Percentiles rank a stretch among this genome's conserved stretches.
Evolutionary conservation across 2,113 vertebrate species (phyloP).

Genomic region (Engystomops pustulosus): DNA sequence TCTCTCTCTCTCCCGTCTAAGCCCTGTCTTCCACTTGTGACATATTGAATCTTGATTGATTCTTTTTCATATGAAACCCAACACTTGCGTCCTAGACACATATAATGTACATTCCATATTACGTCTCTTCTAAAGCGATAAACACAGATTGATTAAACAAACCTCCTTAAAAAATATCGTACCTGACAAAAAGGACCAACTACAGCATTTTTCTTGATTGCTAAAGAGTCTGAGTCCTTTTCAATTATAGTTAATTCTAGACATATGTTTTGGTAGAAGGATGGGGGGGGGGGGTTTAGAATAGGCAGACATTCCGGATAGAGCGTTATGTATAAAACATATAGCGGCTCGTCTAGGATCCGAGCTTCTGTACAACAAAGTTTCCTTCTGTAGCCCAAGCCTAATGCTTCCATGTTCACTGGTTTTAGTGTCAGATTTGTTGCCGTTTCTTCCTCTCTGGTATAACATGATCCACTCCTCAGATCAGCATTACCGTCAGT

Average conservation of each 20-base stretch:
- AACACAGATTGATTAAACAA: conserved; percentile 59
- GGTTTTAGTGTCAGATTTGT: not conserved
- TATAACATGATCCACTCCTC: not conserved
- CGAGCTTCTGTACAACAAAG: not conserved
- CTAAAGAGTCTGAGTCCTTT: conserved; percentile 55
- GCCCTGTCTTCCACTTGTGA: conserved; percentile 23
- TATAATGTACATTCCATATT: conserved; percentile 53
- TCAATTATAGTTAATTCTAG: conserved; percentile 57
- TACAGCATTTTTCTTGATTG: conserved; percentile 57
- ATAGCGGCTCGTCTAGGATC: conserved; percentile 6
- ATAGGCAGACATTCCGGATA: conserved; percentile 45
- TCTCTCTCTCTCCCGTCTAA: no score
- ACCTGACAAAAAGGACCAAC: conserved; percentile 60
- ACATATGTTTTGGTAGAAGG: conserved; percentile 40
- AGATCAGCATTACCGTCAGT: not conserved
- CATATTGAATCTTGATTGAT: conserved; percentile 42
- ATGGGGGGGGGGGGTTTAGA: not conserved
- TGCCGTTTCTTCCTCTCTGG: no score
- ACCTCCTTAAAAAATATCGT: conserved; percentile 52
- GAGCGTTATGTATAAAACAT: conserved; percentile 51
- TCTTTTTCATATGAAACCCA: conserved; percentile 43
- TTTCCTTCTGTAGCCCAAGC: not conserved
- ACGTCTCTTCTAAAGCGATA: conserved; percentile 49
- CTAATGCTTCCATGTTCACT: conserved; percentile 10
- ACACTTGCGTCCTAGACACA: conserved; percentile 28